Base-by-base conservation (phyloP, 2,797 vertebrate species). In the Anableps anableps region DNA sequence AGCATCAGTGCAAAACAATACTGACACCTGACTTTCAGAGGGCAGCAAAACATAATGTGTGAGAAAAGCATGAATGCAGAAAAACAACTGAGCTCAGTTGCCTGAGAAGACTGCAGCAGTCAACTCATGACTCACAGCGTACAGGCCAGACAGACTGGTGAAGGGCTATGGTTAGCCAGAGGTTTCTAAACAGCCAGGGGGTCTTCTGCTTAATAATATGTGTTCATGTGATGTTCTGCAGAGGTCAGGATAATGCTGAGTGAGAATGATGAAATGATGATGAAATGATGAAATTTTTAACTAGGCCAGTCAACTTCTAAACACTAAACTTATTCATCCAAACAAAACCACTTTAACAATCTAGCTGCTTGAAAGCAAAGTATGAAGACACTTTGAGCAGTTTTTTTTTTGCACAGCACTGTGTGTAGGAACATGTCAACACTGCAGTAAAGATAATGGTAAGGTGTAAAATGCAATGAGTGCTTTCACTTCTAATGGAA, bases 121-220 rank as follows among this genome's bases (percentile, higher is more conserved):
- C 62, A 79, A 72, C 78, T 84, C 80, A 88, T 11, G 5, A 72
- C 60, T 75, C 71, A 21, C 41, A 82, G 41, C 43, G 0, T 14
- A 45, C 41, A 70, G 68, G 19, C 45, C 47, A 36, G 31, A 53
- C 48, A 74, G 38, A 19, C 23, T 55, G 50, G 17, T 21, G 50
- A 55, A 17, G 41, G 47, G 29, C 31, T 26, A 31, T 1, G 29
- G 58, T 31, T 13, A 60, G 29, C 0, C 50, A 51, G 50, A 4
- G 4, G 21, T 53, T 53, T 23, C 21, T 8, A 53, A 53, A 9
- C 21, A 53, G 51, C 36, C 64, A 68, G 21, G 34, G 29, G 8
- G 31, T 34, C 17, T 64, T 41, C 64, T 41, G 64, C 26, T 38
- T 17, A 23, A 68, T 41, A 11, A 38, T 66, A 5, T 38, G 19